A percentile compares a stretch with the other conserved stretches of the same genome.
Evolutionary conservation across 2,888 invertebrate species (phyloP).

Genomic region (Cephus nigrinus): DNA sequence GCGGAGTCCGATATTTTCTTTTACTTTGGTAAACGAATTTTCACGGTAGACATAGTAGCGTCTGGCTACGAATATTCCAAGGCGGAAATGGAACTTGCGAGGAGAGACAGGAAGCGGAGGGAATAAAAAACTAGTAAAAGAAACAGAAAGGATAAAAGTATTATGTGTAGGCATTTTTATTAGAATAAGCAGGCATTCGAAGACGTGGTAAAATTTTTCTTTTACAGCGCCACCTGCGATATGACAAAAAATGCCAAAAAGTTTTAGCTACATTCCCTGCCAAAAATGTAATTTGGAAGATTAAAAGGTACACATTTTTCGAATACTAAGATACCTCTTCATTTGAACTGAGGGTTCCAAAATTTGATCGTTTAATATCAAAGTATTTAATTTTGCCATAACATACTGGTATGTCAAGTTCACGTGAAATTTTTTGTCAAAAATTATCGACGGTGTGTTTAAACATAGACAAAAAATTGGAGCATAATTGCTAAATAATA

Average conservation of each 20-base stretch:
- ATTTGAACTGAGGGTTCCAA: too few relatives aligned
- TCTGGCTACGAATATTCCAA: background rate
- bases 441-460: background rate
- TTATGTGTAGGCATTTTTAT: background rate
- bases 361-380: too few relatives aligned
- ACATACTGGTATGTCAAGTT: background rate
- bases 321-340: too few relatives aligned
- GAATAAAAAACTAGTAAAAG: background rate
- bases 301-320: too few relatives aligned
- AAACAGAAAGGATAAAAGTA: background rate
- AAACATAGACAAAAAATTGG: background rate
- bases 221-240: background rate
- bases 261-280: background rate
- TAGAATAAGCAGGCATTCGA: background rate
- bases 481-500: background rate
- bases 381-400: too few relatives aligned
- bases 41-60: background rate
- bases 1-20: background rate
- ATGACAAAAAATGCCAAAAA: background rate
- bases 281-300: too few relatives aligned
- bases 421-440: too few relatives aligned
- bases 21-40: background rate
- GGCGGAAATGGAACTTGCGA: background rate
- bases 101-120: background rate
- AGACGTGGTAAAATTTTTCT: background rate